Evolutionary conservation across 2,113 vertebrate species (phyloP).

Genomic region (Electrona antarctica): DNA sequence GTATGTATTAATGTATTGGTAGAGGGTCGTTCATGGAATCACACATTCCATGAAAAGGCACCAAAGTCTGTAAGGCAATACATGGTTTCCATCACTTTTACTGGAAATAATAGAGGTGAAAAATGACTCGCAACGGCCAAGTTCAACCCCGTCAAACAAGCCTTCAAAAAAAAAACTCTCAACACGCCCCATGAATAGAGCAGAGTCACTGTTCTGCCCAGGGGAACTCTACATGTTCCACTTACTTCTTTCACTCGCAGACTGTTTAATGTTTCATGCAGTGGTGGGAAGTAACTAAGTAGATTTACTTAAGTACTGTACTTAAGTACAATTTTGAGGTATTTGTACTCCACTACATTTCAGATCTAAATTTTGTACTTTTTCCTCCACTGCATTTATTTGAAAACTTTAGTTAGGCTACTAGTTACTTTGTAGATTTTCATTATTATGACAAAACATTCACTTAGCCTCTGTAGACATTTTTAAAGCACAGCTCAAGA

Average conservation of each 20-base stretch:
- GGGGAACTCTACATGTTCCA: slow-evolving; percentile 20
- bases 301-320: neutral
- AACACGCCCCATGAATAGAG: slow-evolving; percentile 2
- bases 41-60: too few species aligned
- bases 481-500: too few species aligned
- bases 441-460: too few species aligned
- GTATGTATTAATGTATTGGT: neutral
- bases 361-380: too few species aligned
- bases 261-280: slow-evolving; percentile 11
- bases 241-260: slow-evolving; percentile 25
- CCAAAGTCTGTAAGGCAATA: slow-evolving; percentile 43
- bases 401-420: too few species aligned
- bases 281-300: neutral
- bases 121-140: slow-evolving; percentile 24
- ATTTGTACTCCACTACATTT: too few species aligned
- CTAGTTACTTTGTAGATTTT: too few species aligned
- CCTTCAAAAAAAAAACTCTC: slow-evolving; percentile 10
- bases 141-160: slow-evolving; percentile 5
- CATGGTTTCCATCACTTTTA: slow-evolving; percentile 16
- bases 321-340: neutral
- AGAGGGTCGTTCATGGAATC: neutral
- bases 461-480: too few species aligned
- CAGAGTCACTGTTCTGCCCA: neutral
- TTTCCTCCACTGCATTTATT: too few species aligned
- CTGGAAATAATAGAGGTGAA: slow-evolving; percentile 40